Evolutionary conservation across 2,113 vertebrate genomes (phyloP).

Genomic region (Rattus norvegicus): DNA sequence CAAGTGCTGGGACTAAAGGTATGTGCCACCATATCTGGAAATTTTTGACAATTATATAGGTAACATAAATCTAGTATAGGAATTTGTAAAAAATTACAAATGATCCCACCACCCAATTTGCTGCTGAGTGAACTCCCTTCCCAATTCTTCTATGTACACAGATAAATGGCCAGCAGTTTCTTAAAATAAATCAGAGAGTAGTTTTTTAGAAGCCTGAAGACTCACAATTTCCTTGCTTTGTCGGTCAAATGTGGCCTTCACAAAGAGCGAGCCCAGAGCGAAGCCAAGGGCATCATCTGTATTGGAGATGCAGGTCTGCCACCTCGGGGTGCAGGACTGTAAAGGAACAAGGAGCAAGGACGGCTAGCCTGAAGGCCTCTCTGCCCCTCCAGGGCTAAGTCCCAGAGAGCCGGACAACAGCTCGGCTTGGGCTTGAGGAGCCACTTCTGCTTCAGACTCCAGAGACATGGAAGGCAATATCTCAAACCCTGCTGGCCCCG

Average conservation of each 20-base stretch:
- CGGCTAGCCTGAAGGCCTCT: not conserved
- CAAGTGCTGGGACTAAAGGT: not conserved
- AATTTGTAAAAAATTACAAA: not conserved
- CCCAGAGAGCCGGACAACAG: not conserved
- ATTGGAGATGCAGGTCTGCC: constrained; percentile 98
- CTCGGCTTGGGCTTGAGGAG: not conserved
- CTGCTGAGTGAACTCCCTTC: not conserved
- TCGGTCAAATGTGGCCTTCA: constrained; percentile 97
- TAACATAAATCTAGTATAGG: constrained; percentile 25
- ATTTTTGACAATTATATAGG: not conserved
- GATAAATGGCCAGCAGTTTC: not conserved
- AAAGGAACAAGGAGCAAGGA: not conserved
- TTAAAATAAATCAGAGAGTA: constrained; percentile 3
- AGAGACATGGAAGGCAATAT: not conserved
- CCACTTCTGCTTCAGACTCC: not conserved
- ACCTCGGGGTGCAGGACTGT: constrained; percentile 96
- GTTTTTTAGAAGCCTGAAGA: constrained; percentile 41
- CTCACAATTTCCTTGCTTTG: constrained; percentile 97
- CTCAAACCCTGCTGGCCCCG: not conserved
- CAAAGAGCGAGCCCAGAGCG: constrained; percentile 96
- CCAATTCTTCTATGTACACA: not conserved
- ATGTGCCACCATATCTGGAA: not conserved
- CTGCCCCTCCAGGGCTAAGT: not conserved
- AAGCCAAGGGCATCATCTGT: constrained; percentile 97
- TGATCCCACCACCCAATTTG: too few species aligned